Base-by-base conservation (phyloP, 2,113 vertebrate genomes). In the Eonycteris spelaea region DNA sequence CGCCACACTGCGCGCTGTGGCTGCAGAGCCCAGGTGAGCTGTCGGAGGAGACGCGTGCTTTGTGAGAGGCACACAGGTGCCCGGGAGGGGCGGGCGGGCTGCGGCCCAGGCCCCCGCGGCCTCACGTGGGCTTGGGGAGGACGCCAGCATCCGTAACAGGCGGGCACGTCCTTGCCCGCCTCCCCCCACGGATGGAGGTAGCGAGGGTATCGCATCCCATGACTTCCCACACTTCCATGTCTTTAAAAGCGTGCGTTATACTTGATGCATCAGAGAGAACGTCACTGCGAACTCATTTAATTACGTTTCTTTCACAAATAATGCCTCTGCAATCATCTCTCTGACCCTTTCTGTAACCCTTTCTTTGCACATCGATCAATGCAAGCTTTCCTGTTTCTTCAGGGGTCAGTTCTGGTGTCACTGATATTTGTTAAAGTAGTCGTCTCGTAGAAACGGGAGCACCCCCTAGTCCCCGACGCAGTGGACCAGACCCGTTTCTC, bases 131-230 rank as follows among this genome's bases (percentile, higher is more conserved):
- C 53, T 16, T 30, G 19, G 57, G 30, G 14, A 14, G 11, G 16
- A 6, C 0, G 5, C 24, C 24, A 38, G 6, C 6, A 9, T 35
- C 53, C 59, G 61, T 74, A 57, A 13, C 14, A 45, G 30, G 18
- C 6, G 19, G 22, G 24, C 2, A 8, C 13, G 11, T 26, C 63
- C 14, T 65, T 22, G 33, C 30, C 84, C 67, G 35, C 12, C 11
- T 16, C 12, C 3, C n/a, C 21, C 53, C 18, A 33, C 14, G 3
- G 51, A 14, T 86, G 53, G 45, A 65, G 5, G 38, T 12, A 59
- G 38, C 18, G 2, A 7, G 7, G 19, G 9, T 15, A 8, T 3
- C 30, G 28, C 26, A 53, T 22, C 11, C 1, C 1, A 15, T 21
- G 22, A 48, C 12, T 73, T 63, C 24, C 18, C 45, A 1, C 35